These are phyloP conservation scores for Euzophera pinguis DNA, from an alignment of 2,888 invertebrate species.

Conservation along the genomic window DNA sequence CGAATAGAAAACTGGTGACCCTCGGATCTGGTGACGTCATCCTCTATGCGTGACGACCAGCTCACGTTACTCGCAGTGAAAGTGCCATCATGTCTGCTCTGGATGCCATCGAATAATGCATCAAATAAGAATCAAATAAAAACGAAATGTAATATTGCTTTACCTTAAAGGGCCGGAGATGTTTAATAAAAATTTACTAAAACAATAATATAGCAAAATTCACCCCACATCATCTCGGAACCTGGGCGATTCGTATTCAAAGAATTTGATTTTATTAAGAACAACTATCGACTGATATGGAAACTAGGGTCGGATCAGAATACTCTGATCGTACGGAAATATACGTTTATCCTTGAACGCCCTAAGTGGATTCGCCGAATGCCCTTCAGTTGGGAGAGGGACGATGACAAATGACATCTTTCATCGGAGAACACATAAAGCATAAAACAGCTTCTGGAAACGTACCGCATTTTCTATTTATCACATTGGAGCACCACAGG, in stretches of 20 bases:
- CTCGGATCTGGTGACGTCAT: slow-evolving; percentile 59
- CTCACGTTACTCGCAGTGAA: slow-evolving; percentile 48
- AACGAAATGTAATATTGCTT: background rate
- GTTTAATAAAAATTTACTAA: background rate
- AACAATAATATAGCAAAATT: background rate
- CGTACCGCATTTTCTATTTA: slow-evolving; percentile 32
- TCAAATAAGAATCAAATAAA: background rate
- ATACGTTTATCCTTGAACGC: slow-evolving; percentile 22
- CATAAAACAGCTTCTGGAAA: slow-evolving; percentile 33
- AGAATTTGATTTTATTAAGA: slow-evolving; percentile 13
- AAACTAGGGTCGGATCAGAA: slow-evolving; percentile 10
- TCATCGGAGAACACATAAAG: slow-evolving; percentile 39
- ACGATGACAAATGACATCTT: slow-evolving; percentile 44
- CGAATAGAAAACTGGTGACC: slow-evolving; percentile 73
- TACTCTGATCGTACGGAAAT: slow-evolving; percentile 17
- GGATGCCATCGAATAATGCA: background rate
- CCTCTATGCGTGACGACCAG: slow-evolving; percentile 46
- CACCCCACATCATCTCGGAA: background rate
- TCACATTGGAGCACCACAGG: slow-evolving; percentile 23
- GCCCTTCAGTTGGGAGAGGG: slow-evolving; percentile 25
- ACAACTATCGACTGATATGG: slow-evolving; percentile 11
- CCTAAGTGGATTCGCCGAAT: slow-evolving; percentile 26
- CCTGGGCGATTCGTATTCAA: slow-evolving; percentile 14
- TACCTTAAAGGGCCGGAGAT: background rate
- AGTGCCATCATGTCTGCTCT: slow-evolving; percentile 23